Evolutionary conservation across 2,888 invertebrate species (phyloP).

Genomic region (Tortrix viridana): DNA sequence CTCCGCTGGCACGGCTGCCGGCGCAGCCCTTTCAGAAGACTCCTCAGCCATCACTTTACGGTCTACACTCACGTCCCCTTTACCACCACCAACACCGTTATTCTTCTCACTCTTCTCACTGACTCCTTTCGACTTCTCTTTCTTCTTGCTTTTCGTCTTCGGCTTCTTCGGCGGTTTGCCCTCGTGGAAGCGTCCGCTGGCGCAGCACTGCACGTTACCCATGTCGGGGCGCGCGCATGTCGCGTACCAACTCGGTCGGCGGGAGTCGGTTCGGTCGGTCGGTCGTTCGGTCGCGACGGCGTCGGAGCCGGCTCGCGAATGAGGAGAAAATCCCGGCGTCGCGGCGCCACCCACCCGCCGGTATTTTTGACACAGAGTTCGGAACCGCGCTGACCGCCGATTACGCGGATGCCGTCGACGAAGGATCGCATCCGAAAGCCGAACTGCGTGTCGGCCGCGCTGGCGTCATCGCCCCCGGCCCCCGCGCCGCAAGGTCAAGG

Average conservation of each 20-base stretch:
- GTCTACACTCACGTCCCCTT: constrained; percentile 62
- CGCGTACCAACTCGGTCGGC: constrained; percentile 76
- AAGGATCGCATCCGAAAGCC: constrained; percentile 84
- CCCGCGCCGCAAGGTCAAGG: constrained; percentile 82
- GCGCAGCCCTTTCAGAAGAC: constrained; percentile 62
- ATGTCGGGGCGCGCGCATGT: constrained; percentile 80
- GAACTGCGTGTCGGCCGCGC: constrained; percentile 75
- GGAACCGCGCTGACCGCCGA: constrained; percentile 77
- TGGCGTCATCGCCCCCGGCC: constrained; percentile 80
- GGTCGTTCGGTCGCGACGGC: constrained; percentile 82
- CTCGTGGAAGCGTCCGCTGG: constrained; percentile 74
- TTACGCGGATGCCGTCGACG: constrained; percentile 81
- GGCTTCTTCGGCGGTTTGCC: constrained; percentile 70
- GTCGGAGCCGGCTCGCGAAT: constrained; percentile 81
- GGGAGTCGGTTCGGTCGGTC: constrained; percentile 79
- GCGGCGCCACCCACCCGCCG: constrained; percentile 74
- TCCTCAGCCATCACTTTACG: constrained; percentile 74
- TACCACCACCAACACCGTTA: constrained; percentile 70
- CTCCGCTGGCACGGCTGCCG: constrained; percentile 54
- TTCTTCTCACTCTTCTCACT: constrained; percentile 56
- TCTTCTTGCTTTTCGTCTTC: constrained; percentile 61
- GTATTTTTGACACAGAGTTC: constrained; percentile 75
- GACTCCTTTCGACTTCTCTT: constrained; percentile 47
- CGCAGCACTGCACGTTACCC: constrained; percentile 84
- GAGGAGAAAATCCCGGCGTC: constrained; percentile 61